phyloP scores from a whole-genome alignment of 2,888 invertebrate genomes.

The Athetis lepigone region DNA sequence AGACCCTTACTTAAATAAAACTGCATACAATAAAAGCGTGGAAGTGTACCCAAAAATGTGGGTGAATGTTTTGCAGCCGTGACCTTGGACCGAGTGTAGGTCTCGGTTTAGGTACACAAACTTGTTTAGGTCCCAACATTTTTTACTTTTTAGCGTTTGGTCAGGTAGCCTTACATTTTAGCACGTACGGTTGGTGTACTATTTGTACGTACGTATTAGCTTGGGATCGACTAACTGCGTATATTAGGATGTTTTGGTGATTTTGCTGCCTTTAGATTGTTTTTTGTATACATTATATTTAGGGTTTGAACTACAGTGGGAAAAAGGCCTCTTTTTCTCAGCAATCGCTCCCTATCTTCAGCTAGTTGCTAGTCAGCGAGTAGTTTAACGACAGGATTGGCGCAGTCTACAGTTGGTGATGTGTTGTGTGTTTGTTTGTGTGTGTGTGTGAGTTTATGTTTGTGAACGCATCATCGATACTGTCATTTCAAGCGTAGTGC shows the following conservation, averaged over 20 bases:
- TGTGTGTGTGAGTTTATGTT: no score
- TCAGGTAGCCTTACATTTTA: conserved; percentile 49
- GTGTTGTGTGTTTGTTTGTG: no score
- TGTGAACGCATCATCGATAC: no score
- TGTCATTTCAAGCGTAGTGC: no score
- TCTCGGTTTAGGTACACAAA: conserved; percentile 34
- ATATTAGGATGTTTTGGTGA: neutral
- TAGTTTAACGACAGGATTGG: no score
- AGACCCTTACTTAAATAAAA: neutral
- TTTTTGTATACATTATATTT: no score
- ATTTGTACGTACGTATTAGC: neutral
- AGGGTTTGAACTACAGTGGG: no score
- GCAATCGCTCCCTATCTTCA: no score
- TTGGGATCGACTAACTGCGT: neutral
- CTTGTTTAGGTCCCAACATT: conserved; percentile 47
- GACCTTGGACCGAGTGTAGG: conserved; percentile 45
- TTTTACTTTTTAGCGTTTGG: conserved; percentile 40
- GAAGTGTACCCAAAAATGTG: conserved; percentile 34
- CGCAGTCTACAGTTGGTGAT: no score
- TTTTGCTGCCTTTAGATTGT: no score
- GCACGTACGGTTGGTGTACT: conserved; percentile 5
- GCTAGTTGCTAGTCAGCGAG: no score
- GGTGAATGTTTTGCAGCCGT: conserved; percentile 47
- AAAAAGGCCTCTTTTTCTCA: no score
- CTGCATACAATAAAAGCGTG: conserved; percentile 9